phyloP scores from a whole-genome alignment of 2,797 vertebrate species.

The Benthosema pterotum region DNA sequence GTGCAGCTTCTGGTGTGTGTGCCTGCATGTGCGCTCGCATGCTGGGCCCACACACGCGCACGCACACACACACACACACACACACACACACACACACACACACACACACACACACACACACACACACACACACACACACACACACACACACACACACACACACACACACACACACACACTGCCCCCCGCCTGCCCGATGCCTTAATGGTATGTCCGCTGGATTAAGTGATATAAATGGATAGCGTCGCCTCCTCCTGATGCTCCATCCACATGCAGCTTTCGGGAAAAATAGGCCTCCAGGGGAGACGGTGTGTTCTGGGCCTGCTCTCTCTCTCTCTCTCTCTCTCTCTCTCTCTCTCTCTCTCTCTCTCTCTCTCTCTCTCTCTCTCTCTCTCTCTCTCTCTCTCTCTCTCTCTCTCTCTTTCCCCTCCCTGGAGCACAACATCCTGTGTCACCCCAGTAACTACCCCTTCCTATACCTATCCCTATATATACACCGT shows the following conservation, averaged over 20 bases:
- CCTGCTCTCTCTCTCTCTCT: background rate
- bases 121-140: too few species aligned
- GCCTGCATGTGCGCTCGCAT: too few species aligned
- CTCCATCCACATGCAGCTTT: conserved; percentile 55
- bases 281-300: conserved; percentile 42
- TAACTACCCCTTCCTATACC: too few species aligned
- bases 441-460: conserved; percentile 27
- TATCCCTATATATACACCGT: conserved; percentile 4
- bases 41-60: too few species aligned
- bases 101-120: too few species aligned
- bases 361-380: background rate
- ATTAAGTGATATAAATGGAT: conserved; percentile 79
- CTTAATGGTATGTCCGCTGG: conserved; percentile 66
- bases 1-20: conserved; percentile 3
- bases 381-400: background rate
- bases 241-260: conserved; percentile 54
- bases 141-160: too few species aligned
- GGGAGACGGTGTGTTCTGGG: conserved; percentile 3
- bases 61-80: too few species aligned
- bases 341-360: background rate
- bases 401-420: background rate
- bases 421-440: background rate
- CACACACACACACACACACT: too few species aligned
- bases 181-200: conserved; percentile 6
- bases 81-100: too few species aligned